phyloP scores from a whole-genome alignment of 2,888 invertebrate genomes.

The Hyles lineata region DNA sequence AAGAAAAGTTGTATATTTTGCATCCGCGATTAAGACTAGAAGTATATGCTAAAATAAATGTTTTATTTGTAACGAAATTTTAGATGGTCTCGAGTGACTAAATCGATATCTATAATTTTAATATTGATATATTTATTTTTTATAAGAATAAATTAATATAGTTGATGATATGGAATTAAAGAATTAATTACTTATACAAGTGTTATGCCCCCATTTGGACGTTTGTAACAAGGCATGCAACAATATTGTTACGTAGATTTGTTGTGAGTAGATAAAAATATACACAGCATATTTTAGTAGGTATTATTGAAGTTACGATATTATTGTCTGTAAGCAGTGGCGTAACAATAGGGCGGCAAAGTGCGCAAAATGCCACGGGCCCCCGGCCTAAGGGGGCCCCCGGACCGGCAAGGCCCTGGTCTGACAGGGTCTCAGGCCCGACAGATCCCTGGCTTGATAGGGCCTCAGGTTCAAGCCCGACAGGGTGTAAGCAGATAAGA shows the following conservation, averaged over 20 bases:
- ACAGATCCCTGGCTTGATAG: no score
- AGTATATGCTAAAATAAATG: not conserved
- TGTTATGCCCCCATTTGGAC: conserved; percentile 3
- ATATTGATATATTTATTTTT: conserved; percentile 27
- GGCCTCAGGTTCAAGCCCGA: no score
- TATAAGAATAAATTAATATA: conserved; percentile 20
- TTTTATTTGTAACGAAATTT: conserved; percentile 17
- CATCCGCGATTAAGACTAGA: not conserved
- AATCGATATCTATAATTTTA: not conserved
- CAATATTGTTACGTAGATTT: not conserved
- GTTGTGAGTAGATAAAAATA: not conserved
- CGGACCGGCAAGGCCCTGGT: no score
- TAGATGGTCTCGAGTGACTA: conserved; percentile 4
- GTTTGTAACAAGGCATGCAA: conserved; percentile 13
- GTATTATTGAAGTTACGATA: not conserved
- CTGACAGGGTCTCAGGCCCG: no score
- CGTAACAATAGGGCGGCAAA: no score
- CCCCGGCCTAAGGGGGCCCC: no score
- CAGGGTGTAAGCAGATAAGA: no score
- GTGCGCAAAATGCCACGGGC: no score
- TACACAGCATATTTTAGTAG: not conserved
- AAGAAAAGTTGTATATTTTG: conserved; percentile 16
- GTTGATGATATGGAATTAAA: not conserved
- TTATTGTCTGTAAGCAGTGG: no score
- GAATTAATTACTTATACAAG: not conserved